Evolutionary conservation across 2,797 vertebrate genomes (phyloP).

Genomic region (Synaphobranchus kaupii): DNA sequence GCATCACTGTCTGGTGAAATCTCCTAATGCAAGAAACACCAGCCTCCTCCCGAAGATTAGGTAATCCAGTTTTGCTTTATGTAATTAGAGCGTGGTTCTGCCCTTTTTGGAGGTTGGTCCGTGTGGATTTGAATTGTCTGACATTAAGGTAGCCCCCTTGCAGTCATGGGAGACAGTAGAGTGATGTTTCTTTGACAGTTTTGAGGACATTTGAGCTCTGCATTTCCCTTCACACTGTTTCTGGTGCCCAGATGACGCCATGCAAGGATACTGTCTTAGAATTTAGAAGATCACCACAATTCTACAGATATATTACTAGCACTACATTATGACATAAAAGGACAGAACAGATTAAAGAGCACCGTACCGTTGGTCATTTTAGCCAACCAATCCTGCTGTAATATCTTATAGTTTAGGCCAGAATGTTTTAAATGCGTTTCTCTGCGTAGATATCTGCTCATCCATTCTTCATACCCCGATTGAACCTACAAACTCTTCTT

Average conservation of each 20-base stretch:
- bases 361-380: background rate
- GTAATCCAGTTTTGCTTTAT: conserved; percentile 70
- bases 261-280: background rate
- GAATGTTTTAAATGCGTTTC: background rate
- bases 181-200: background rate
- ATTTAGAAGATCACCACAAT: background rate
- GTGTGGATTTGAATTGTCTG: conserved; percentile 55
- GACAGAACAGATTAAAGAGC: background rate
- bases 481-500: background rate
- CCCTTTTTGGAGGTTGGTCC: conserved; percentile 75
- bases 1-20: conserved; percentile 72
- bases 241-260: conserved; percentile 33
- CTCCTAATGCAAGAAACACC: conserved; percentile 65
- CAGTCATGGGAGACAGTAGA: background rate
- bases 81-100: conserved; percentile 69
- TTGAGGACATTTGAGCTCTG: background rate
- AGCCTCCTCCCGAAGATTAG: conserved; percentile 63
- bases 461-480: background rate
- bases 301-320: background rate
- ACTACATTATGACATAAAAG: background rate
- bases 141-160: conserved; percentile 55
- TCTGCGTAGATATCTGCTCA: too few species aligned
- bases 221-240: background rate
- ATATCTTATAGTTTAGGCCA: background rate
- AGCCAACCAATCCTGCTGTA: background rate